phyloP scores from a whole-genome alignment of 1,140 invertebrate genomes.

The Rhagoletis pomonella region DNA sequence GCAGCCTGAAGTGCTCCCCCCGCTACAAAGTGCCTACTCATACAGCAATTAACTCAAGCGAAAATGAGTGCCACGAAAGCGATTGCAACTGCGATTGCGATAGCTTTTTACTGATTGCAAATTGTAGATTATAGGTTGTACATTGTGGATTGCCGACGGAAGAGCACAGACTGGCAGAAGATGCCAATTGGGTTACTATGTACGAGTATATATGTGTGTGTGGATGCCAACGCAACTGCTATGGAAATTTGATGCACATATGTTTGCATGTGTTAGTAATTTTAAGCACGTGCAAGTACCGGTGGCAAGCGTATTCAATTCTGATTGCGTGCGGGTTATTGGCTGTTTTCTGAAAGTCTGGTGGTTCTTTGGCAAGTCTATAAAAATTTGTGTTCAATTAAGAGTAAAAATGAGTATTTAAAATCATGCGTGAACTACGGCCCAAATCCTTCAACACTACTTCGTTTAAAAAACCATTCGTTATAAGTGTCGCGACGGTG shows the following conservation, averaged over 20 bases:
- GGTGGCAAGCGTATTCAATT: too few species aligned
- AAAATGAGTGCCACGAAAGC: background rate
- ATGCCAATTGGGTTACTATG: background rate
- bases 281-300: too few species aligned
- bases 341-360: too few species aligned
- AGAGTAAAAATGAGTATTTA: too few species aligned
- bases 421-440: too few species aligned
- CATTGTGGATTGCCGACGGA: background rate
- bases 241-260: background rate
- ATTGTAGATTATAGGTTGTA: background rate
- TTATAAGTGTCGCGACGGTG: too few species aligned
- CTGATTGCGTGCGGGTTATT: too few species aligned
- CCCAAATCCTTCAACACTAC: too few species aligned
- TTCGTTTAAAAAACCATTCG: too few species aligned
- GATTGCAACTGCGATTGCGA: background rate
- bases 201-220: background rate
- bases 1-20: background rate
- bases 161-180: background rate
- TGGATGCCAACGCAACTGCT: background rate
- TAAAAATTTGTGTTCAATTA: too few species aligned
- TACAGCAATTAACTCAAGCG: background rate
- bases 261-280: too few species aligned
- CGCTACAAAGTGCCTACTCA: conserved; percentile 1
- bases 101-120: conserved; percentile 3
- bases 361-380: too few species aligned